phyloP scores from a whole-genome alignment of 2,888 invertebrate genomes.

The Drosophila rellima region DNA sequence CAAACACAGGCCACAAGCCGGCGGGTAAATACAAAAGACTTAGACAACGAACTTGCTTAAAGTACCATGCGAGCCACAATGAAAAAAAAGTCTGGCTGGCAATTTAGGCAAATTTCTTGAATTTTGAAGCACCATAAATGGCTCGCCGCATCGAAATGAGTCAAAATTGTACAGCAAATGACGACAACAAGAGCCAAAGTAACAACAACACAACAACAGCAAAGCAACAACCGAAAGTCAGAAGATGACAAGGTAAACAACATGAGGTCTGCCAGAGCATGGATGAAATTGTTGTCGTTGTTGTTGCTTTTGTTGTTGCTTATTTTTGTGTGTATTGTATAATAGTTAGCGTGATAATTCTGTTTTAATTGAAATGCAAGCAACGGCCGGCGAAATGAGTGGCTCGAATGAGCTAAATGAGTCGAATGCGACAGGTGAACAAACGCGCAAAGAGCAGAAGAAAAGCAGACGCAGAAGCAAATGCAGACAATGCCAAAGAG shows the following conservation, averaged over 20 bases:
- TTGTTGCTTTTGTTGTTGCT: not conserved
- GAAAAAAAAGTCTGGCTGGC: constrained; percentile 28
- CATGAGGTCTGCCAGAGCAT: constrained; percentile 24
- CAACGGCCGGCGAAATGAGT: constrained; percentile 38
- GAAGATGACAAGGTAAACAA: constrained; percentile 35
- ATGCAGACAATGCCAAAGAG: constrained; percentile 73
- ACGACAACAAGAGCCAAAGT: constrained; percentile 46
- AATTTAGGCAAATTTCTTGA: constrained; percentile 76
- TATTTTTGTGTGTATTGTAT: constrained; percentile 37
- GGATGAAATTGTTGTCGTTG: constrained; percentile 21
- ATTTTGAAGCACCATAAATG: constrained; percentile 63
- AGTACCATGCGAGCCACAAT: constrained; percentile 16
- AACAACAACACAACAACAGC: constrained; percentile 55
- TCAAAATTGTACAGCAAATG: constrained; percentile 61
- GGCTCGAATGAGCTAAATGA: constrained; percentile 20
- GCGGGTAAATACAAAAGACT: constrained; percentile 67
- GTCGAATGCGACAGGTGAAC: constrained; percentile 65
- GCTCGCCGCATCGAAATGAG: constrained; percentile 47
- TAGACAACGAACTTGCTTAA: constrained; percentile 69
- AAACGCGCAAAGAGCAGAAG: constrained; percentile 56
- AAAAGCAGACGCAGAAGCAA: constrained; percentile 36
- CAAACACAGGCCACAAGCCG: constrained; percentile 35
- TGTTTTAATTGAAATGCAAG: constrained; percentile 66
- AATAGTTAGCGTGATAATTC: constrained; percentile 65
- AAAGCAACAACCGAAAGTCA: constrained; percentile 53